Base-by-base conservation (phyloP, 2,797 vertebrate genomes). In the Pantherophis vulpinus region DNA sequence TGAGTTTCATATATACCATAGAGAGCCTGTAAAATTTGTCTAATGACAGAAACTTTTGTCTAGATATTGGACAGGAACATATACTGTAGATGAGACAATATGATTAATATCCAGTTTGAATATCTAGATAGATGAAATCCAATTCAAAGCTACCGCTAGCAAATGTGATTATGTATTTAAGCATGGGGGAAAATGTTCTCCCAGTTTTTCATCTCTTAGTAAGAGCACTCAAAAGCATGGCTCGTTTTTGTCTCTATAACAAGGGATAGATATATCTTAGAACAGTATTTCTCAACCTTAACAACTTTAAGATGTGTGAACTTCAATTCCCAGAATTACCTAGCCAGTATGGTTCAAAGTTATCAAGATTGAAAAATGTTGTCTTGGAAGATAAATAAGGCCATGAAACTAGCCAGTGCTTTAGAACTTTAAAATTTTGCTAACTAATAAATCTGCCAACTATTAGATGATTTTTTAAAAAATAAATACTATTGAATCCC, bases 1-100 rank as follows among this genome's bases (percentile, higher is more conserved):
- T 94, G 93, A 92, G 94, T 91, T 95, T 54, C 13, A 29, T 92
- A 74, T 18, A 91, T 88, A 93, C 88, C 58, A 87, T 18, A 79
- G n/a, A 29, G 42, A 87, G 60, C 42, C 55, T 79, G 32, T 9
- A 70, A 74, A 32, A 87, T 51, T 42, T n/a, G 4, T 87, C 20
- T 56, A 61, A 32, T 32, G n/a, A 32, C 56, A 37, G 47, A 61
- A 32, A 58, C 59, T 37, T 60, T 55, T 55, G 55, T 2, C n/a
- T 12, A 32, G 27, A 59, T 8, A 87, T 51, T 59, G 60, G 37
- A 27, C 20, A 60, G 9, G 7, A 87, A 86, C 25, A 55, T 37
- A 42, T 25, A 74, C 32, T 37, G 7, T 74, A 9, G 5, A 61
- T 70, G 18, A 37, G 20, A 66, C 37, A 74, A 70, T 87, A n/a